A percentile compares a stretch with the other conserved stretches of the same genome.
Evolutionary conservation across 2,888 invertebrate genomes (phyloP).

Genomic region (Phanerotoma sp.): DNA sequence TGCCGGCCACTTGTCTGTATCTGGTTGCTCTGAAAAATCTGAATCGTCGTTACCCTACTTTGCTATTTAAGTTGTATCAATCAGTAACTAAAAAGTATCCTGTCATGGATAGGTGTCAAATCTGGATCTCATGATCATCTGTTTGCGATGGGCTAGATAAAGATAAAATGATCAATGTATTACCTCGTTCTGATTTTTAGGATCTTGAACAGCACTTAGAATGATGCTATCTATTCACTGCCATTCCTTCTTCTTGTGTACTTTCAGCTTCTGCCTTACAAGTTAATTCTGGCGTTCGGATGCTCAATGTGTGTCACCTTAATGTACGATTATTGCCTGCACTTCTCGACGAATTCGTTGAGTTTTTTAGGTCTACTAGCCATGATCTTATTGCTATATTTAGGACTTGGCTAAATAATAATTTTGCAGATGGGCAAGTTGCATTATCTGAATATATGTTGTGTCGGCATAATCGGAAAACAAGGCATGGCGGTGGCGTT

Average conservation of each 20-base stretch:
- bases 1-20: too few species aligned
- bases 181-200: neutral
- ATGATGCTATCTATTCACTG: too few species aligned
- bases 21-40: too few species aligned
- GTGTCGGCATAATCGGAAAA: neutral
- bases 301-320: neutral
- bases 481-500: neutral
- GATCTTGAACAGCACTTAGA: too few species aligned
- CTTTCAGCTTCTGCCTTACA: too few species aligned
- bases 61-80: neutral
- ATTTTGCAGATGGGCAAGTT: constrained; percentile 6
- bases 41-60: neutral
- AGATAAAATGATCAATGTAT: neutral
- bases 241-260: too few species aligned
- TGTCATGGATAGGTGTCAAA: too few species aligned
- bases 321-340: neutral
- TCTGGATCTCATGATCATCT: too few species aligned
- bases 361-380: neutral
- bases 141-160: neutral
- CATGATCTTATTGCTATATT: neutral
- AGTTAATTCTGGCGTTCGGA: too few species aligned
- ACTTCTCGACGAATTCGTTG: neutral
- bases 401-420: constrained; percentile 2
- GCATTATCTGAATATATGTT: neutral
- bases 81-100: neutral